Evolutionary conservation across 2,888 invertebrate genomes (phyloP).

Genomic region (Sarcophaga rosellei): DNA sequence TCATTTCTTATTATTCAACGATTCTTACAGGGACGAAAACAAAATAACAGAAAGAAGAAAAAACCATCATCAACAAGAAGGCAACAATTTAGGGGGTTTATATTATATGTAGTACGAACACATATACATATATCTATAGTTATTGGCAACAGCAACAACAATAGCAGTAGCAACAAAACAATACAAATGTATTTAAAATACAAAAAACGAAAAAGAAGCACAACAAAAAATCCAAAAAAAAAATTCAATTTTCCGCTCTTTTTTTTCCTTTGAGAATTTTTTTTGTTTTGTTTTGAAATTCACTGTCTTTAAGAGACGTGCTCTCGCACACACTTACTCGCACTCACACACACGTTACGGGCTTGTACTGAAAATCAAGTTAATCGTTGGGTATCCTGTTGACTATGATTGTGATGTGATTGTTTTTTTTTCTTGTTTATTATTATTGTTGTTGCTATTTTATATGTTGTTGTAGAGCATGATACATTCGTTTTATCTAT

Average conservation of each 20-base stretch:
- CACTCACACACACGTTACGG: background rate
- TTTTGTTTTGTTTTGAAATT: conserved; percentile 6
- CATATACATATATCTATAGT: no score
- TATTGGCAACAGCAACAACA: conserved; percentile 17
- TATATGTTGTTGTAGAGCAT: conserved; percentile 4
- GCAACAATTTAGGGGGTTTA: conserved; percentile 58
- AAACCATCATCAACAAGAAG: conserved; percentile 15
- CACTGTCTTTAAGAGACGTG: conserved; percentile 3
- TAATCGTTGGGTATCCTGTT: conserved; percentile 66
- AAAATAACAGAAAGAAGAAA: background rate
- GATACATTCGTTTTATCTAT: conserved; percentile 29
- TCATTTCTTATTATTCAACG: conserved; percentile 52
- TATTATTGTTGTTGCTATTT: conserved; percentile 4
- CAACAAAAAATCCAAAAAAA: conserved; percentile 17
- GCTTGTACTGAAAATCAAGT: conserved; percentile 51
- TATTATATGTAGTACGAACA: no score
- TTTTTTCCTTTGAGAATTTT: conserved; percentile 49
- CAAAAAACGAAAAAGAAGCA: conserved; percentile 6
- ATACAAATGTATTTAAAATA: conserved; percentile 1
- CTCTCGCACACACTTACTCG: conserved; percentile 13
- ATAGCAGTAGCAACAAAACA: conserved; percentile 28
- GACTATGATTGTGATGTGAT: conserved; percentile 56
- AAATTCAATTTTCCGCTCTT: conserved; percentile 66
- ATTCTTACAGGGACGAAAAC: conserved; percentile 32
- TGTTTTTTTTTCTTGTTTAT: conserved; percentile 17